A percentile compares a stretch with the other conserved stretches of the same genome.
phyloP scores from a whole-genome alignment of 2,888 invertebrate species.

The Drosophila cyrtoloma region DNA sequence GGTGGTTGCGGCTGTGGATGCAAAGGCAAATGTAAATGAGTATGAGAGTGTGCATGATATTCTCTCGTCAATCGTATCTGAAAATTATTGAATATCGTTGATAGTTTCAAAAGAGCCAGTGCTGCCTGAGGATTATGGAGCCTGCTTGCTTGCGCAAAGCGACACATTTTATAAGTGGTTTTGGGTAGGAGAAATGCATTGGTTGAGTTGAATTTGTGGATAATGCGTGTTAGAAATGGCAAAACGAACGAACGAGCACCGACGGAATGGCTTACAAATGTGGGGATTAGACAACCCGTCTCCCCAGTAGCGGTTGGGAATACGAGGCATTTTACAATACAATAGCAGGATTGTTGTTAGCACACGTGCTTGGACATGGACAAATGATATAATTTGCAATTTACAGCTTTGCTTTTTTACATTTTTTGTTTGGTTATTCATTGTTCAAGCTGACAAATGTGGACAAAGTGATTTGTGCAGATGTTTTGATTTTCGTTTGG shows the following conservation, averaged over 20 bases:
- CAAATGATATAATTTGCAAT: constrained; percentile 38
- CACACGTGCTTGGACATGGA: constrained; percentile 60
- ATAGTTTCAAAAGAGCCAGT: constrained; percentile 83
- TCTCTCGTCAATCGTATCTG: constrained; percentile 97
- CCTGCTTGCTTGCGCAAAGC: constrained; percentile 54
- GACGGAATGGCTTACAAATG: constrained; percentile 48
- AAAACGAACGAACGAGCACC: constrained; percentile 52
- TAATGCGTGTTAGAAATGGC: constrained; percentile 62
- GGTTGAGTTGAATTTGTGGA: constrained; percentile 38
- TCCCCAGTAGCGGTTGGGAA: constrained; percentile 29
- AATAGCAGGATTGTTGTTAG: constrained; percentile 36
- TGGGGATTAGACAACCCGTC: constrained; percentile 39
- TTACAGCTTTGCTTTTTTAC: neutral
- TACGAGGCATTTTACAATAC: constrained; percentile 13
- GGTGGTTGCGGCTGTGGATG: constrained; percentile 91
- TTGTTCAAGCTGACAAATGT: constrained; percentile 51
- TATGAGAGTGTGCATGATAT: constrained; percentile 97
- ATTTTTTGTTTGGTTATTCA: constrained; percentile 34
- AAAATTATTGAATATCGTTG: constrained; percentile 84
- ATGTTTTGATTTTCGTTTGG: constrained; percentile 50
- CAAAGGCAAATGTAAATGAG: constrained; percentile 96
- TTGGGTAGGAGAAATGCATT: constrained; percentile 36
- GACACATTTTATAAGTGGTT: constrained; percentile 56
- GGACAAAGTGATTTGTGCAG: constrained; percentile 58
- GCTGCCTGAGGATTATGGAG: constrained; percentile 67